phyloP scores from a whole-genome alignment of 2,113 vertebrate species.

The Ophthalmolycus amberensis region DNA sequence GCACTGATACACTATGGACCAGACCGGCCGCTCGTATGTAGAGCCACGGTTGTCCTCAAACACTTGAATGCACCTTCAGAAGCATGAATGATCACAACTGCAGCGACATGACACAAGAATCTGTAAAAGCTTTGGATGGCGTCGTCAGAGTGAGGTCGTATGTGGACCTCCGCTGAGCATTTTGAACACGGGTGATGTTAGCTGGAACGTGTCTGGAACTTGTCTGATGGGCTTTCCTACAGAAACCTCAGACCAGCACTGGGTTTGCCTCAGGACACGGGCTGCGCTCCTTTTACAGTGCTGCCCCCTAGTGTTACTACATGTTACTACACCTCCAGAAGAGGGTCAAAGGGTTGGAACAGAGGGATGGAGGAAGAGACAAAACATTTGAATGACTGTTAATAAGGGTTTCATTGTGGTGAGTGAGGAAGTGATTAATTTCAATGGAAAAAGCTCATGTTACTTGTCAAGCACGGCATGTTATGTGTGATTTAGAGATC shows the following conservation, averaged over 20 bases:
- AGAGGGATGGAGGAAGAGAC: background rate
- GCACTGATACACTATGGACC: background rate
- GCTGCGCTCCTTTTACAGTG: constrained; percentile 13
- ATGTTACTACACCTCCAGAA: background rate
- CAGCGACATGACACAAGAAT: background rate
- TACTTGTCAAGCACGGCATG: background rate
- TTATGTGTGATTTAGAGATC: constrained; percentile 1
- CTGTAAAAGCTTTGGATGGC: background rate
- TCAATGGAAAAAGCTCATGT: constrained; percentile 15
- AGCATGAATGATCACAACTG: background rate
- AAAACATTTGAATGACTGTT: background rate
- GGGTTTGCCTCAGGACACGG: background rate
- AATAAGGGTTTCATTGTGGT: constrained; percentile 11
- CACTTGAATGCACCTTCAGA: background rate
- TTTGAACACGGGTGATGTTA: background rate
- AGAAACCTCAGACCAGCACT: background rate
- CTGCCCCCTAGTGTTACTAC: constrained; percentile 66
- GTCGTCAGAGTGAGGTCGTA: background rate
- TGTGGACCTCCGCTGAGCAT: background rate
- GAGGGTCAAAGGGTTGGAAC: constrained; percentile 27
- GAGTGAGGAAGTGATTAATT: background rate
- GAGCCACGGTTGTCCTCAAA: background rate
- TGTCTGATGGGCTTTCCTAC: background rate
- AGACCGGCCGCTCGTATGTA: background rate
- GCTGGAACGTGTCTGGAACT: background rate